Base-by-base conservation (phyloP, 1,140 invertebrate species). In the Euura lappo region DNA sequence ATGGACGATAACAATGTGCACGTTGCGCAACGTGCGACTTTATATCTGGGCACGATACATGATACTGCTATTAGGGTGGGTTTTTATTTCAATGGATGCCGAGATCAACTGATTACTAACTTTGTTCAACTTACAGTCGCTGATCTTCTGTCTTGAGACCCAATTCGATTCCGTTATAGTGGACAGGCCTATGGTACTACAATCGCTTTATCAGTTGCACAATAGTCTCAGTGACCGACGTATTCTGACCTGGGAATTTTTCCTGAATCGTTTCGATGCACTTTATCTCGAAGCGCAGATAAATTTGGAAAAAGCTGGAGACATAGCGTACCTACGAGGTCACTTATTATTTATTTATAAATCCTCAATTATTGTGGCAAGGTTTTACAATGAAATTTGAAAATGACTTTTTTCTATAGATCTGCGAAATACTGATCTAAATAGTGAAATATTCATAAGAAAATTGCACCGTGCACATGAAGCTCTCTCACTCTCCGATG, bases 171-270 rank as follows among this genome's bases (percentile, higher is more conserved):
- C 94, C 47, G 96, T 99, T 67, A 98, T 99, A 72, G 93, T 97
- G 47, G 99, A 99, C 85, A 91, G 99, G 46, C 97, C 98, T 1
- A 95, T 99, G 91, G 97, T 99, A 45, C 91, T 99, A n/a, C 97
- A 99, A 85, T 94, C 96, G 0, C 90, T 99, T 13, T 97, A 98
- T 87, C 96, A 99, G 83, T 89, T 99, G 2, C 95, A 98, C 81
- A 98, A 98, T 83, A 94, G 96, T 5, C 90, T 99, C 2, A 95
- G 94, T 74, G 96, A 99, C 82, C 90, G 97, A 60, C 92, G 93
- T 76, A 96, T 99, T 74, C 89, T 99, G 6, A 93, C 93, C 2
- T 99, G 98, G 98, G 97, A 99, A 73, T 99, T 99, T 89, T 99
- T 99, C 84, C 90, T 99, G 4, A 97, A 97, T 85, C 91, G 98